phyloP scores from a whole-genome alignment of 2,888 invertebrate species.

The Orgyia antiqua region DNA sequence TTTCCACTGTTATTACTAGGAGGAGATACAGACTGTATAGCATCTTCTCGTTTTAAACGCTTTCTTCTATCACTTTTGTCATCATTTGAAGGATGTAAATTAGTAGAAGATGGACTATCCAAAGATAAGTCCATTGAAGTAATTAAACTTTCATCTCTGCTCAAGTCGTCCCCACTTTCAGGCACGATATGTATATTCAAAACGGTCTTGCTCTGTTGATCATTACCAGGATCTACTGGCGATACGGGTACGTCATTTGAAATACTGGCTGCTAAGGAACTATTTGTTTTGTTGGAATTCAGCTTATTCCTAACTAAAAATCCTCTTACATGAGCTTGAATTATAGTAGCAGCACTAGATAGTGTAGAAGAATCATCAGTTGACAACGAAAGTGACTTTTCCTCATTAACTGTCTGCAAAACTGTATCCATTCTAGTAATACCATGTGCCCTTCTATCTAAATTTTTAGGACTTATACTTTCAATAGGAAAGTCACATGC shows the following conservation, averaged over 20 bases:
- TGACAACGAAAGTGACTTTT: constrained; percentile 68
- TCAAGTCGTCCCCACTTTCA: constrained; percentile 54
- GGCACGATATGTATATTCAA: constrained; percentile 70
- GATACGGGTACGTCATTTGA: constrained; percentile 47
- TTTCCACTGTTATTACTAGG: constrained; percentile 68
- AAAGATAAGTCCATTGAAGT: constrained; percentile 64
- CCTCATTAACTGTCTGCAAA: constrained; percentile 73
- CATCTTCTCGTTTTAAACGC: constrained; percentile 69
- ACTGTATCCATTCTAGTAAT: constrained; percentile 67
- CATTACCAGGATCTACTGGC: constrained; percentile 51
- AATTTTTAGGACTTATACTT: constrained; percentile 31
- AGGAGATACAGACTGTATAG: constrained; percentile 70
- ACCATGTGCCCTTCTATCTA: constrained; percentile 55
- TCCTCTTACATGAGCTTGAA: constrained; percentile 83
- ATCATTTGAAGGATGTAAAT: constrained; percentile 61
- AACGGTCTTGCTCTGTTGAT: constrained; percentile 56
- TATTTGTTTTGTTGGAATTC: constrained; percentile 58
- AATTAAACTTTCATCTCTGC: constrained; percentile 62
- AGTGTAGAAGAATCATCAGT: constrained; percentile 67
- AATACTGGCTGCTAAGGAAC: constrained; percentile 46
- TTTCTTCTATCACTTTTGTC: constrained; percentile 65
- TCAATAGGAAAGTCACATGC: constrained; percentile 34
- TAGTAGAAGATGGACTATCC: constrained; percentile 63
- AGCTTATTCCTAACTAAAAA: constrained; percentile 79
- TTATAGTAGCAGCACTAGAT: constrained; percentile 80